Evolutionary conservation across 2,888 invertebrate species (phyloP).

Genomic region (Entomobrya multifasciata): DNA sequence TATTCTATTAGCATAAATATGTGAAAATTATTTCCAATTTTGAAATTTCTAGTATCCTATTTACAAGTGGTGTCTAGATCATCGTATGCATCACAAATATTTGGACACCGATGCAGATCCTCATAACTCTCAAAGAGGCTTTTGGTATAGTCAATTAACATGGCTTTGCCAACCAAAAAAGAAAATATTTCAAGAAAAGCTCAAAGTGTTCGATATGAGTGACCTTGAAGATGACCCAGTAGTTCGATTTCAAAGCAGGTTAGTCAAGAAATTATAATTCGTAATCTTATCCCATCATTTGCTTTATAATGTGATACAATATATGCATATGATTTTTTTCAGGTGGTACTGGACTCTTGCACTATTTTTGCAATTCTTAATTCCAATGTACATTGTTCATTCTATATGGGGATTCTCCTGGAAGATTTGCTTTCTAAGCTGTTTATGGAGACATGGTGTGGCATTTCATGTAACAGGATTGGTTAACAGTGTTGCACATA

Average conservation of each 20-base stretch:
- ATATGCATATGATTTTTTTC: no score
- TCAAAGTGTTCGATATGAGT: conserved; percentile 90
- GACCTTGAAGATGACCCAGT: conserved; percentile 92
- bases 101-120: conserved; percentile 97
- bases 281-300: no score
- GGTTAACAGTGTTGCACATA: conserved; percentile 61
- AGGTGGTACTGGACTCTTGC: conserved; percentile 23
- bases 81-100: conserved; percentile 82
- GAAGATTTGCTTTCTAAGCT: background rate
- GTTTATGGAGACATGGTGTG: background rate
- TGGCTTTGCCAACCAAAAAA: conserved; percentile 96
- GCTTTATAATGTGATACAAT: no score
- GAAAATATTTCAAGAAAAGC: conserved; percentile 92
- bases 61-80: background rate
- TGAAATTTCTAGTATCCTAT: background rate
- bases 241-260: conserved; percentile 92
- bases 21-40: no score
- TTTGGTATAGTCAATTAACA: no score
- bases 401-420: background rate
- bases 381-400: background rate
- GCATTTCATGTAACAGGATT: conserved; percentile 17
- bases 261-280: no score
- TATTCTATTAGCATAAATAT: no score
- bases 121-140: conserved; percentile 94
- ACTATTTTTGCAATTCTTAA: background rate